These are phyloP conservation scores for Doryteuthis pealeii DNA, from an alignment of 1,140 invertebrate species.

Conservation along the genomic window DNA sequence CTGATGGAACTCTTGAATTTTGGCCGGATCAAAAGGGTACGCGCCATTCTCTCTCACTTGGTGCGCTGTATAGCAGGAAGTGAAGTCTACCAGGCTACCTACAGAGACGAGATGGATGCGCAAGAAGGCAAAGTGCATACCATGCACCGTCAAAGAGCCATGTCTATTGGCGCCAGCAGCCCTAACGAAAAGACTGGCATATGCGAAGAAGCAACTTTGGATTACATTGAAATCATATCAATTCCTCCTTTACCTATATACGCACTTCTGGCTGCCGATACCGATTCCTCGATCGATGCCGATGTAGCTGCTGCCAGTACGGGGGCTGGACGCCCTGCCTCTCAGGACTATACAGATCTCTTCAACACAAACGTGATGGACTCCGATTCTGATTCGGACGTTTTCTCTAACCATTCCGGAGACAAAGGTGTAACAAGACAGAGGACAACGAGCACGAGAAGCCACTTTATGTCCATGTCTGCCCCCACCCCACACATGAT, in stretches of 20 bases:
- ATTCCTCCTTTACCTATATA: slow-evolving; percentile 96
- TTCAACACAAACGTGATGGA: slow-evolving; percentile 65
- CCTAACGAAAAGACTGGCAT: slow-evolving; percentile 62
- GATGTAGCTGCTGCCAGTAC: slow-evolving; percentile 28
- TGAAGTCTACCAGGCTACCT: slow-evolving; percentile 30
- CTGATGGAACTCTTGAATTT: slow-evolving; percentile 98
- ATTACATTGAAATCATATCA: slow-evolving; percentile 94
- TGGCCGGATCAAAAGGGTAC: slow-evolving; percentile 85
- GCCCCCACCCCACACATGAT: slow-evolving; percentile 29
- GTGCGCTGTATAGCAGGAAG: slow-evolving; percentile 67
- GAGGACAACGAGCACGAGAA: neutral
- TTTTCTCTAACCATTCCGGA: slow-evolving; percentile 25
- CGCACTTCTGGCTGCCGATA: slow-evolving; percentile 89
- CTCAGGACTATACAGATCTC: slow-evolving; percentile 81
- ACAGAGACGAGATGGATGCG: slow-evolving; percentile 30
- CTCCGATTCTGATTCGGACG: slow-evolving; percentile 61
- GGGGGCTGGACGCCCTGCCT: slow-evolving; percentile 15
- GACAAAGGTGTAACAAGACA: neutral
- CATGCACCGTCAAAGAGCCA: slow-evolving; percentile 21
- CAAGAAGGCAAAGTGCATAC: slow-evolving; percentile 13
- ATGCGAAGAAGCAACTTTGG: slow-evolving; percentile 77
- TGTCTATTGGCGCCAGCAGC: slow-evolving; percentile 32
- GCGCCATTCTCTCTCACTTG: slow-evolving; percentile 95
- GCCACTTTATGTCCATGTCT: neutral
- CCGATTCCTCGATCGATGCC: slow-evolving; percentile 63